phyloP scores from a whole-genome alignment of 2,113 vertebrate species.

The Melanerpes aurifrons region DNA sequence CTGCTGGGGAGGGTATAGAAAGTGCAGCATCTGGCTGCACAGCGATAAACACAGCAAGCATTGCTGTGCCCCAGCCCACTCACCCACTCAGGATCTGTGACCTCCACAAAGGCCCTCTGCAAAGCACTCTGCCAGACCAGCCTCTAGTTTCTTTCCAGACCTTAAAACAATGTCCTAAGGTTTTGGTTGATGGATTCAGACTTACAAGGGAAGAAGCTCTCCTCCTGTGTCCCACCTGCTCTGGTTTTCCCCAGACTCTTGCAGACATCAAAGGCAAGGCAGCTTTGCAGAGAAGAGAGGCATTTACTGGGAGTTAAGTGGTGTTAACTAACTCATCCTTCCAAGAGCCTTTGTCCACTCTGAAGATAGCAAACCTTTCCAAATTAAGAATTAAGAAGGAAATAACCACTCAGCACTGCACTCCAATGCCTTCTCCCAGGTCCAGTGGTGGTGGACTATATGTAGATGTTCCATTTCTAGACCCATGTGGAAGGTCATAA shows the following conservation, averaged over 20 bases:
- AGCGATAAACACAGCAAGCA: background rate
- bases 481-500: background rate
- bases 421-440: background rate
- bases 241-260: background rate
- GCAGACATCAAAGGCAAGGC: background rate
- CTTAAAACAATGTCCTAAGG: background rate
- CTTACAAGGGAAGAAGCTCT: background rate
- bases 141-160: background rate
- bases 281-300: background rate
- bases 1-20: rapidly evolving
- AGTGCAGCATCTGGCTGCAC: background rate
- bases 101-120: background rate
- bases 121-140: background rate
- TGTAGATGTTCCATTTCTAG: background rate
- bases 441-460: background rate
- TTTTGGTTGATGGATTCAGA: background rate
- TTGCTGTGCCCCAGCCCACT: background rate
- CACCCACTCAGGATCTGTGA: background rate
- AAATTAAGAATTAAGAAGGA: background rate
- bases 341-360: background rate
- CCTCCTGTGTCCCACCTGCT: background rate
- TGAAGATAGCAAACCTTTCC: background rate
- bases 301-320: background rate
- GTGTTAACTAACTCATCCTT: background rate
- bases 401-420: background rate